Evolutionary conservation across 2,888 invertebrate species (phyloP).

Genomic region (Dascillus cervinus): DNA sequence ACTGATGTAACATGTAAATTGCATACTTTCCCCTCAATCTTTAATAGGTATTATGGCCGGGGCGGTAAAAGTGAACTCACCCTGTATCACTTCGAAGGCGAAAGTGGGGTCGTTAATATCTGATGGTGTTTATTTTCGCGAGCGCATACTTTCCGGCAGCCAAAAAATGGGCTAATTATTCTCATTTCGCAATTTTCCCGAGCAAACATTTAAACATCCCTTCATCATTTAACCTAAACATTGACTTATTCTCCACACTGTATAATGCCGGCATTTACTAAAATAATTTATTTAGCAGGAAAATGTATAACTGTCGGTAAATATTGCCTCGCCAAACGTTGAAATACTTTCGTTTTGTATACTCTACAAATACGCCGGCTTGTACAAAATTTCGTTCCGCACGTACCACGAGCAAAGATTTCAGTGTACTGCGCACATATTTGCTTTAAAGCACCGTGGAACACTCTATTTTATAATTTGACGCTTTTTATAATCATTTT

Average conservation of each 20-base stretch:
- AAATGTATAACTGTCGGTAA: slow-evolving; percentile 46
- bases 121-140: no score
- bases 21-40: no score
- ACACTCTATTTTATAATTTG: slow-evolving; percentile 20
- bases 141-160: no score
- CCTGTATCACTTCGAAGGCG: no score
- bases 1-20: no score
- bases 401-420: slow-evolving; percentile 37
- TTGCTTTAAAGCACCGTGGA: slow-evolving; percentile 18
- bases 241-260: slow-evolving; percentile 39
- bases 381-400: slow-evolving; percentile 39
- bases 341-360: slow-evolving; percentile 42
- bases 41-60: no score
- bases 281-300: slow-evolving; percentile 46
- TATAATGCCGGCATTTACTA: slow-evolving; percentile 43
- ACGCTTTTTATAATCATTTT: slow-evolving; percentile 19
- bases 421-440: slow-evolving; percentile 29
- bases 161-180: slow-evolving; percentile 14
- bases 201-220: slow-evolving; percentile 16
- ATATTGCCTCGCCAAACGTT: slow-evolving; percentile 44
- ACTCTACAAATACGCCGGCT: slow-evolving; percentile 40
- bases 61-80: no score
- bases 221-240: slow-evolving; percentile 35
- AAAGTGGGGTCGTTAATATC: no score
- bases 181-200: slow-evolving; percentile 15